A percentile compares a stretch with the other conserved stretches of the same genome.
Evolutionary conservation across 2,113 vertebrate genomes (phyloP).

Genomic region (Proterorhinus semilunaris): DNA sequence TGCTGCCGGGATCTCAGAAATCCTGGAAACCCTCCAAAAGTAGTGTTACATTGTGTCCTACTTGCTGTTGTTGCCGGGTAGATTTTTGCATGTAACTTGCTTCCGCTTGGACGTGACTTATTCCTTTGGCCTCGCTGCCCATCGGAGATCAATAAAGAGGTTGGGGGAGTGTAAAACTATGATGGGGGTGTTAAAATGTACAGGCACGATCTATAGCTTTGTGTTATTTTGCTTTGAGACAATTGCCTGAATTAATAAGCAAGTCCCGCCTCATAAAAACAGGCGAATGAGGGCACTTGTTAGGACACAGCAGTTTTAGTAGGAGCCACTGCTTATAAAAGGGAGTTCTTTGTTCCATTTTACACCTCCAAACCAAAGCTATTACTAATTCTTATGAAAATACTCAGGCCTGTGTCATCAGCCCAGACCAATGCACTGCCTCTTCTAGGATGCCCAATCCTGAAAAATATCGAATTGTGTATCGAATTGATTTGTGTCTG

Average conservation of each 20-base stretch:
- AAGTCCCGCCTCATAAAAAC: slow-evolving; percentile 19
- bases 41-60: slow-evolving; percentile 19
- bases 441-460: too few species aligned
- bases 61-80: slow-evolving; percentile 42
- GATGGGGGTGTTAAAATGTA: slow-evolving; percentile 19
- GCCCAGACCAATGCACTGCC: slow-evolving; percentile 4
- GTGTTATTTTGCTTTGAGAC: slow-evolving; percentile 26
- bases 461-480: too few species aligned
- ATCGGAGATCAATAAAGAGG: slow-evolving; percentile 11
- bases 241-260: slow-evolving; percentile 24
- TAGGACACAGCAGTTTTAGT: slow-evolving; percentile 6
- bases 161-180: neutral
- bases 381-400: too few species aligned
- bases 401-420: slow-evolving; percentile 15
- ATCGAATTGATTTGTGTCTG: too few species aligned
- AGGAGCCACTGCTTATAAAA: neutral
- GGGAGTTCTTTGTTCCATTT: too few species aligned
- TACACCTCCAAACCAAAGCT: too few species aligned
- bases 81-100: slow-evolving; percentile 47
- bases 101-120: slow-evolving; percentile 34
- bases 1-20: neutral
- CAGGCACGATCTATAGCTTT: slow-evolving; percentile 18
- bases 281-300: slow-evolving; percentile 20
- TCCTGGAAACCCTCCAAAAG: neutral
- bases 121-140: slow-evolving; percentile 35